A percentile compares a stretch with the other conserved stretches of the same genome.
phyloP scores from a whole-genome alignment of 1,140 invertebrate species.

The Drosophila subpulchrella region DNA sequence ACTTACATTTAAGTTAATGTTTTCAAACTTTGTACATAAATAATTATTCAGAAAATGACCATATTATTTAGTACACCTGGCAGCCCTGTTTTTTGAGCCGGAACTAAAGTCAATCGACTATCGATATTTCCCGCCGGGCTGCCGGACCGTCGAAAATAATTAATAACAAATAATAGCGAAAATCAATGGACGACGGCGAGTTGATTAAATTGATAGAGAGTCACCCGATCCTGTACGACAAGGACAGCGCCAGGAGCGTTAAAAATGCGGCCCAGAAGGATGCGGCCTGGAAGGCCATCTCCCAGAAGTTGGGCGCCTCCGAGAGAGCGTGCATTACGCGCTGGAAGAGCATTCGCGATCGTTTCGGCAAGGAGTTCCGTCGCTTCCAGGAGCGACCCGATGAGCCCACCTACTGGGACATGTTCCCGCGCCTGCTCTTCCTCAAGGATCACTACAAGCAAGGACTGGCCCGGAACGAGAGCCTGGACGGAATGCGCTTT shows the following conservation, averaged over 20 bases:
- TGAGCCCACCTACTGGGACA: slow-evolving; percentile 73
- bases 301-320: slow-evolving; percentile 55
- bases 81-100: neutral
- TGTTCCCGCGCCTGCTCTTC: slow-evolving; percentile 72
- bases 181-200: slow-evolving; percentile 65
- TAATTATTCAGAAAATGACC: neutral
- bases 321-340: slow-evolving; percentile 76
- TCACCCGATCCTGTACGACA: slow-evolving; percentile 76
- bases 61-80: neutral
- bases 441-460: slow-evolving; percentile 79
- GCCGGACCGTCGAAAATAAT: neutral
- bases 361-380: slow-evolving; percentile 76
- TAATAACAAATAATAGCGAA: slow-evolving; percentile 12
- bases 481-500: slow-evolving; percentile 63
- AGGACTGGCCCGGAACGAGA: slow-evolving; percentile 56
- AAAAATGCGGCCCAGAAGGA: slow-evolving; percentile 70
- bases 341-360: slow-evolving; percentile 77
- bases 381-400: slow-evolving; percentile 68
- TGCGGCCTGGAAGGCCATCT: slow-evolving; percentile 72
- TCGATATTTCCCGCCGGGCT: neutral
- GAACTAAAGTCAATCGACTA: neutral
- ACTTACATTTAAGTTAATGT: too few relatives aligned
- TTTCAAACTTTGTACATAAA: neutral
- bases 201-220: slow-evolving; percentile 67
- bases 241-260: slow-evolving; percentile 55